Evolutionary conservation across 2,113 vertebrate genomes (phyloP).

Genomic region (Henicopernis longicauda): DNA sequence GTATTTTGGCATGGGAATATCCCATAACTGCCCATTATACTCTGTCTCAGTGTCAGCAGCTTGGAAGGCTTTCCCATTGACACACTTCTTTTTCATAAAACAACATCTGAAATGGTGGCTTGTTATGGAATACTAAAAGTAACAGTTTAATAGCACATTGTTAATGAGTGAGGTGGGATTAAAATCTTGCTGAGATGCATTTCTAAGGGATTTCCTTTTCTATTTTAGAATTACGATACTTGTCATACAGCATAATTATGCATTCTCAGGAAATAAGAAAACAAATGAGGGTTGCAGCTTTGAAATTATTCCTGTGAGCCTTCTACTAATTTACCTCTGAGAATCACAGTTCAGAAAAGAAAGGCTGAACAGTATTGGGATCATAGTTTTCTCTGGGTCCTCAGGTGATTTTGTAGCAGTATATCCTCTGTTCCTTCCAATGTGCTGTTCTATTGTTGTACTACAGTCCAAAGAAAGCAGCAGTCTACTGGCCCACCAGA

Average conservation of each 20-base stretch:
- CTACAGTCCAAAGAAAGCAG: background rate
- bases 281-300: background rate
- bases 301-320: background rate
- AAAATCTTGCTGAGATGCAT: background rate
- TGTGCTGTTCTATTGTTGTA: background rate
- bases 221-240: background rate
- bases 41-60: background rate
- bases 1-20: background rate
- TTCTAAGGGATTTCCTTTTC: background rate
- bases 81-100: background rate
- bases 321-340: background rate
- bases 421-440: background rate
- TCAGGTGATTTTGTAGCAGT: background rate
- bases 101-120: background rate
- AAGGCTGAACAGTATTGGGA: background rate
- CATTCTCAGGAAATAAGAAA: background rate
- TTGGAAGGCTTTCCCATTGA: background rate
- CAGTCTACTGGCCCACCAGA: background rate
- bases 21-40: background rate
- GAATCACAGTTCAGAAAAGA: background rate
- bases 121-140: background rate
- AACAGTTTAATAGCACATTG: background rate
- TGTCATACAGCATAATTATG: background rate
- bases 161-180: background rate
- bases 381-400: background rate